Conservation (phyloP, 2,113 vertebrate genomes). For the Tamias sibiricus region DNA sequence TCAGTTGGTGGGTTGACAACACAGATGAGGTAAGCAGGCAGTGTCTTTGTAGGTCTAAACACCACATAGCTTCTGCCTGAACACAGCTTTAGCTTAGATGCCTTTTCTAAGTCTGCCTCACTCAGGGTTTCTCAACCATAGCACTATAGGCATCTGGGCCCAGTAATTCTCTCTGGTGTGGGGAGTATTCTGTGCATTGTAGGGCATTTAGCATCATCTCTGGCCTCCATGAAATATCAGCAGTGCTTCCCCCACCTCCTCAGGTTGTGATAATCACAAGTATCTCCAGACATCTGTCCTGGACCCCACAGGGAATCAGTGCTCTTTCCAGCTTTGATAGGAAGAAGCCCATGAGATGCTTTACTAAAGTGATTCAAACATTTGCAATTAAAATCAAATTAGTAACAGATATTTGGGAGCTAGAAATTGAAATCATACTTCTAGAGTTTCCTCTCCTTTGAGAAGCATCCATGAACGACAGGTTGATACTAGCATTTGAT, state of each 20-base stretch:
- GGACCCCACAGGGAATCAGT: background rate
- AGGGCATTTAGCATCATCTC: background rate
- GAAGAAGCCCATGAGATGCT: background rate
- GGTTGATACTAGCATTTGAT: background rate
- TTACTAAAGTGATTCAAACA: background rate
- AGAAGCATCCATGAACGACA: background rate
- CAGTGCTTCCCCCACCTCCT: background rate
- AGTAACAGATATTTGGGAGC: conserved; percentile 23
- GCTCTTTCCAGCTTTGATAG: background rate
- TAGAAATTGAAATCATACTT: conserved; percentile 31
- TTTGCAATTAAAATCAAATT: conserved; percentile 34
- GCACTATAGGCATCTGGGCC: background rate
- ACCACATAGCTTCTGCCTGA: background rate
- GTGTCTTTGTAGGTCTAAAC: background rate
- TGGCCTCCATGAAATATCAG: background rate
- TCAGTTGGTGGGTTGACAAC: background rate
- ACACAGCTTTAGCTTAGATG: background rate
- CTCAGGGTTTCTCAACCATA: background rate
- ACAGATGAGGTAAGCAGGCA: background rate
- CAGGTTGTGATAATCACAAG: background rate
- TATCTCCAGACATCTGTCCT: background rate
- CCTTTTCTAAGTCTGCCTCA: background rate
- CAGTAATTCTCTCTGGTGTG: background rate
- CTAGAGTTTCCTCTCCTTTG: background rate
- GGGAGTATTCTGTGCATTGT: background rate